phyloP scores from a whole-genome alignment of 2,113 vertebrate species.

The Tor tambroides region DNA sequence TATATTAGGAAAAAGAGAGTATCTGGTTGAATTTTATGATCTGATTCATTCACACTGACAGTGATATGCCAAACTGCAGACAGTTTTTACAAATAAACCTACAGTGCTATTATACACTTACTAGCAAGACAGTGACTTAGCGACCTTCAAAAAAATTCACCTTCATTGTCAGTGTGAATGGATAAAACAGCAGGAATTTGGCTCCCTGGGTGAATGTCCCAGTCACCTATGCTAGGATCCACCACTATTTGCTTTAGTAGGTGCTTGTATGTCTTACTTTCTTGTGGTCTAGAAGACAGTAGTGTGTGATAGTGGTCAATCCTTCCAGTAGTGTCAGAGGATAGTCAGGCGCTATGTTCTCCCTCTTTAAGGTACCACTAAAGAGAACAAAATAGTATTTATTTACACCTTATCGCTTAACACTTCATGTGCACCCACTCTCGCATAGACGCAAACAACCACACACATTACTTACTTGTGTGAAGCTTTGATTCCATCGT shows the following conservation, averaged over 20 bases:
- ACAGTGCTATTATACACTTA: background rate
- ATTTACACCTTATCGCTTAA: background rate
- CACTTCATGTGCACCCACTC: background rate
- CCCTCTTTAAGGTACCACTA: conserved; percentile 82
- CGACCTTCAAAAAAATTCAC: background rate
- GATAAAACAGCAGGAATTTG: background rate
- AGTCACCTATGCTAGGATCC: background rate
- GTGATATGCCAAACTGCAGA: background rate
- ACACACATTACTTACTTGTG: conserved; percentile 76
- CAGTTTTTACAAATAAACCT: background rate
- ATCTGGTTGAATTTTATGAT: background rate
- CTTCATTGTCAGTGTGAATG: background rate
- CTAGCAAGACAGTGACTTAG: background rate
- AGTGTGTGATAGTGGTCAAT: conserved; percentile 90
- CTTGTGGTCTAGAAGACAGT: conserved; percentile 91
- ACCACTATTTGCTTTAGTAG: background rate
- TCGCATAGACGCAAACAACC: background rate
- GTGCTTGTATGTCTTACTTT: conserved; percentile 74
- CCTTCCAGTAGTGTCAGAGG: conserved; percentile 94
- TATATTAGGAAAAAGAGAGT: background rate
- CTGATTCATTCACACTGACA: background rate
- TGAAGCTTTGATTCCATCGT: conserved; percentile 80
- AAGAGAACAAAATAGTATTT: conserved; percentile 31
- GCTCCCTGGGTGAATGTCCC: background rate
- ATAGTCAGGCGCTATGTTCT: conserved; percentile 95